A percentile compares a stretch with the other conserved stretches of the same genome.
Evolutionary conservation across 2,888 invertebrate species (phyloP).

Genomic region (Epirrhoe tristata): DNA sequence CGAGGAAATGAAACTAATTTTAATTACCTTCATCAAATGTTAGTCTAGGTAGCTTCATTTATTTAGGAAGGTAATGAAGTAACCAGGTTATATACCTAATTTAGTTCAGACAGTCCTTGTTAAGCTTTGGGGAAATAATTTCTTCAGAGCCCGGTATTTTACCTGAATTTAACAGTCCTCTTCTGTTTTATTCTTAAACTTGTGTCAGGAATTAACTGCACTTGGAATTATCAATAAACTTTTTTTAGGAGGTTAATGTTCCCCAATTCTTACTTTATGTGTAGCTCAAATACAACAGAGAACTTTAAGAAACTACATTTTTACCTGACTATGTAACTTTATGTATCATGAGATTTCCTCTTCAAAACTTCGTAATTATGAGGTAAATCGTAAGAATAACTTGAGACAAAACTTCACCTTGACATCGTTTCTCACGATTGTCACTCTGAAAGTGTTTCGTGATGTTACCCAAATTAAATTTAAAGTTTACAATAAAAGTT

Average conservation of each 20-base stretch:
- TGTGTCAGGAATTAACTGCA: no score
- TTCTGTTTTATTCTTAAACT: background rate
- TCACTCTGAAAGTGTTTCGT: constrained; percentile 50
- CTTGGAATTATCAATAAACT: no score
- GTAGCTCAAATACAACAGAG: no score
- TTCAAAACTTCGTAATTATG: constrained; percentile 1
- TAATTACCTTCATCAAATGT: constrained; percentile 53
- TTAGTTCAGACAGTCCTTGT: constrained; percentile 30
- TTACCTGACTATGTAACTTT: background rate
- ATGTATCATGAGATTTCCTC: background rate
- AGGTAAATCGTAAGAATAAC: constrained; percentile 39
- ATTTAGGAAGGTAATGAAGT: constrained; percentile 53
- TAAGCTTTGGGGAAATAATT: constrained; percentile 45
- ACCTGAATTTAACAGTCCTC: constrained; percentile 5
- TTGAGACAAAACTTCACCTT: constrained; percentile 52
- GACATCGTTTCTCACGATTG: constrained; percentile 41
- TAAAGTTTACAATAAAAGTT: constrained; percentile 63
- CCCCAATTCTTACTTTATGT: no score
- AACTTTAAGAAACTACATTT: no score
- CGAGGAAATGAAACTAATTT: constrained; percentile 41
- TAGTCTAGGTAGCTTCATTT: constrained; percentile 51
- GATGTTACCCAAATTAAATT: constrained; percentile 59
- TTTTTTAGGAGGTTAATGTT: no score
- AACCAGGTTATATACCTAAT: constrained; percentile 45
- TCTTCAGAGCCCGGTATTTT: constrained; percentile 31